These are phyloP conservation scores for Laterallus jamaicensis DNA, from an alignment of 2,113 vertebrate species.

Conservation along the genomic window DNA sequence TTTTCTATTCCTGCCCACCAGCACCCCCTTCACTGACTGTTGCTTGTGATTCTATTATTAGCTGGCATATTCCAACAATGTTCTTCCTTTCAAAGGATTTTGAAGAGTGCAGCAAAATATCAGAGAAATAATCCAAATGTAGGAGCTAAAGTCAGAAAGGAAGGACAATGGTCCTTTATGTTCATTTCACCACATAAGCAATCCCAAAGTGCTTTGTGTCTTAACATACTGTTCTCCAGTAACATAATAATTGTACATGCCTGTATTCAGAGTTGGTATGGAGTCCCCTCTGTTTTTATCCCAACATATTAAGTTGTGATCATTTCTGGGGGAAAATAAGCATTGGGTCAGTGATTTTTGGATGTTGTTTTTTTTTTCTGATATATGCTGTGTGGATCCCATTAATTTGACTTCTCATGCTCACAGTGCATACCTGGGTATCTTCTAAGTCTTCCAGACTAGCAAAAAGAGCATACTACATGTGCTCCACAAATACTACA, in stretches of 20 bases:
- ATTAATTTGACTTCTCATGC: background rate
- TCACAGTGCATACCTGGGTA: background rate
- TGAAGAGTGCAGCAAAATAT: background rate
- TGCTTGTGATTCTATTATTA: conserved; percentile 37
- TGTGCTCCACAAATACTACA: background rate
- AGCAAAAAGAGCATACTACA: background rate
- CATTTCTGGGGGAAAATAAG: background rate
- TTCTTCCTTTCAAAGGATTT: background rate
- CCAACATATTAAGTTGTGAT: background rate
- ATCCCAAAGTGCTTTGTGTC: background rate
- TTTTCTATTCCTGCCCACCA: conserved; percentile 39
- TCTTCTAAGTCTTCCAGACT: background rate
- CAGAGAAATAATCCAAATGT: background rate
- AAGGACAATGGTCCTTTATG: background rate
- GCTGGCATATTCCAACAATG: conserved; percentile 1
- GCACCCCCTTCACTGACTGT: background rate
- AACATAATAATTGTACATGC: background rate
- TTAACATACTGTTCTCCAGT: background rate
- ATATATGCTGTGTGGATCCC: background rate
- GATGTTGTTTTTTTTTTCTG: background rate
- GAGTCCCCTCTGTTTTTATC: background rate
- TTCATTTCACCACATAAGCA: background rate
- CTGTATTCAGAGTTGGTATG: background rate
- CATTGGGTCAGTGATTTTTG: background rate
- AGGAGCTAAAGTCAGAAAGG: background rate